Percentiles rank a stretch among this genome's conserved stretches.
These are phyloP conservation scores for Melopsittacus undulatus DNA, from an alignment of 2,797 vertebrate genomes.

Conservation along the genomic window DNA sequence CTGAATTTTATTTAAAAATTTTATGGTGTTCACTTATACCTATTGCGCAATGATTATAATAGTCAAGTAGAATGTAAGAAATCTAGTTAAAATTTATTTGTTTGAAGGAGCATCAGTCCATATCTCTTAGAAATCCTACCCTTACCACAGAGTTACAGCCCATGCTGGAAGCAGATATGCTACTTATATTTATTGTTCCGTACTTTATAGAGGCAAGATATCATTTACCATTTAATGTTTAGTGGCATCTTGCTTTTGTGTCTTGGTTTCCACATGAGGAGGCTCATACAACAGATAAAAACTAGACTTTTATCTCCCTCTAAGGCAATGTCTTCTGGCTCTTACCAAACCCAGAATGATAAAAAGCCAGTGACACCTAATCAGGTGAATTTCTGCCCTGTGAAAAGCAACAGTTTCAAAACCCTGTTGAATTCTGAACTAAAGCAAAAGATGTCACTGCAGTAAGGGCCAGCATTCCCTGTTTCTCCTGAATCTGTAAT, in stretches of 20 bases:
- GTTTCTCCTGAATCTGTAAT: background rate
- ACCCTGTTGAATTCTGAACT: background rate
- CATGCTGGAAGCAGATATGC: background rate
- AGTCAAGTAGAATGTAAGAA: background rate
- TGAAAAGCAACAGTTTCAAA: background rate
- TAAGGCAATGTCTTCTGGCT: background rate
- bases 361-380: background rate
- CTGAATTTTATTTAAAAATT: background rate
- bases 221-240: background rate
- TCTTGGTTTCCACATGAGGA: background rate
- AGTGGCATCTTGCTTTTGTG: background rate
- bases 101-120: background rate
- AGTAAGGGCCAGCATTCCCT: background rate
- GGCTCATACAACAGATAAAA: background rate
- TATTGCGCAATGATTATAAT: background rate
- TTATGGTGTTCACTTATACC: background rate
- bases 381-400: background rate
- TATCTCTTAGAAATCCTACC: background rate
- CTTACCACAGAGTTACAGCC: background rate
- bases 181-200: background rate
- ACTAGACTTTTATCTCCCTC: background rate
- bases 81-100: background rate
- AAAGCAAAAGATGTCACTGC: background rate
- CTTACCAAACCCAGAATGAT: background rate
- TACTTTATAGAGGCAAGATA: background rate